Percentiles rank a stretch among this genome's conserved stretches.
phyloP scores from a whole-genome alignment of 2,113 vertebrate species.

The Pyrgilauda ruficollis region DNA sequence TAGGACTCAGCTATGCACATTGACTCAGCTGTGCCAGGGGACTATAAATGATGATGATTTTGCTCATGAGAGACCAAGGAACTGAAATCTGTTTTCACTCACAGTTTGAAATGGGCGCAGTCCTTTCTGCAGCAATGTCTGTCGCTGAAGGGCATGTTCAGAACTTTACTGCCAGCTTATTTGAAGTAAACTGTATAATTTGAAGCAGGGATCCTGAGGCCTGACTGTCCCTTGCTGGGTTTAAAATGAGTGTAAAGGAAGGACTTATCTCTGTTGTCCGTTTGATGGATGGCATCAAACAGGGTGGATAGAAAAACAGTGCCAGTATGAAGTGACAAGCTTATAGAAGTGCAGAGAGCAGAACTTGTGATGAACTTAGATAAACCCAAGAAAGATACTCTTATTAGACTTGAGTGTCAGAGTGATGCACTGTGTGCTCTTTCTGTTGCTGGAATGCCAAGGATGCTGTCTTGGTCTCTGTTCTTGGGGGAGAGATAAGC shows the following conservation, averaged over 20 bases:
- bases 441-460: neutral
- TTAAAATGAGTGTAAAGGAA: neutral
- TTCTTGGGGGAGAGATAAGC: neutral
- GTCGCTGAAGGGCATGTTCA: neutral
- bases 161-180: neutral
- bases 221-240: neutral
- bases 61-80: neutral
- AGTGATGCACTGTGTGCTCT: neutral
- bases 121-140: neutral
- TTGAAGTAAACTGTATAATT: neutral
- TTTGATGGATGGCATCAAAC: neutral
- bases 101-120: neutral
- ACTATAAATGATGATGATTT: neutral
- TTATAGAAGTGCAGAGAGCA: neutral
- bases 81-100: neutral
- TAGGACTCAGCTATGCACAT: neutral
- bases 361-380: neutral
- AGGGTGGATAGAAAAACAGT: neutral
- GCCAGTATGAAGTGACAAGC: fast-evolving
- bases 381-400: neutral
- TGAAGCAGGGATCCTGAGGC: neutral
- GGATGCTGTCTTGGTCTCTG: neutral
- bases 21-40: neutral
- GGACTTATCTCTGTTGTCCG: neutral
- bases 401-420: neutral